A percentile compares a stretch with the other conserved stretches of the same genome.
Evolutionary conservation across 2,113 vertebrate species (phyloP).

Genomic region (Lanius ludovicianus): DNA sequence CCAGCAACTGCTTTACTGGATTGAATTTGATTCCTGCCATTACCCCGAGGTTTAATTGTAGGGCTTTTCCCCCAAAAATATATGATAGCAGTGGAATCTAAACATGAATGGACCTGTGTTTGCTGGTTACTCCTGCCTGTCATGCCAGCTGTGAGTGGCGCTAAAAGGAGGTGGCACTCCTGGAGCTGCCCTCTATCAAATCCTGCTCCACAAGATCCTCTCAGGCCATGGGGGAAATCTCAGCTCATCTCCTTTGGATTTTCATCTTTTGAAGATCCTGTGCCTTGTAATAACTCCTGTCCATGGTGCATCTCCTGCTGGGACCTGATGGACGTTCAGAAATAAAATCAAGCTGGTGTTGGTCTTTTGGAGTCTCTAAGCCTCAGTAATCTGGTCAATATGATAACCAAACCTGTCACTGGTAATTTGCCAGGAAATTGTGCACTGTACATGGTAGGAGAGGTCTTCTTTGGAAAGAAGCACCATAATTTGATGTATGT

Average conservation of each 20-base stretch:
- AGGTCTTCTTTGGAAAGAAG: neutral
- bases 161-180: neutral
- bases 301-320: neutral
- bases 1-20: neutral
- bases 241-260: neutral
- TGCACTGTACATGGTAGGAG: neutral
- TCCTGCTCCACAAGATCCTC: neutral
- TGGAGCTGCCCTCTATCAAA: neutral
- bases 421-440: neutral
- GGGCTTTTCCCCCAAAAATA: neutral
- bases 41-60: neutral
- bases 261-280: neutral
- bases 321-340: neutral
- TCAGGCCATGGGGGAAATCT: neutral
- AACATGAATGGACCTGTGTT: neutral
- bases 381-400: neutral
- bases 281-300: neutral
- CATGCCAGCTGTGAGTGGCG: neutral
- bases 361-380: neutral
- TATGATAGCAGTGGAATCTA: neutral
- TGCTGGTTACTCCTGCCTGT: neutral
- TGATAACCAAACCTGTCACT: neutral
- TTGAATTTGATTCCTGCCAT: neutral
- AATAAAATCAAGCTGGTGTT: neutral
- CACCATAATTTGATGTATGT: neutral